A percentile compares a stretch with the other conserved stretches of the same genome.
phyloP scores from a whole-genome alignment of 2,797 vertebrate genomes.

The Zenarchopterus dispar region DNA sequence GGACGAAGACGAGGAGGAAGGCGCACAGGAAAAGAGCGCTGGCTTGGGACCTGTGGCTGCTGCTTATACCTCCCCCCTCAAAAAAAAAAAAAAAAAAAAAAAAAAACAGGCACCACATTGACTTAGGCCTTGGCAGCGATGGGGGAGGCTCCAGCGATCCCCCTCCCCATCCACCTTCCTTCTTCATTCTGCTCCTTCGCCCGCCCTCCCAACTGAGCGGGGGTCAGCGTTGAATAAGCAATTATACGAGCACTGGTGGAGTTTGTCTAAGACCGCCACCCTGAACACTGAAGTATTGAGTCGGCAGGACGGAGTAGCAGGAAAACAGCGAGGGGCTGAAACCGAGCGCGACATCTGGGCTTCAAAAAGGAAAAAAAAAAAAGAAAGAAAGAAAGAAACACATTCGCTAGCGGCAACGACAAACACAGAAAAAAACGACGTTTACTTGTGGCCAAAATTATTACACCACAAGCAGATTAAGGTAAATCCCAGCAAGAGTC shows the following conservation, averaged over 20 bases:
- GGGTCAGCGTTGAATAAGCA: constrained; percentile 95
- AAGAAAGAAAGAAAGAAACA: background rate
- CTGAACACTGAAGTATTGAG: constrained; percentile 83
- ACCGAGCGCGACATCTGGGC: constrained; percentile 82
- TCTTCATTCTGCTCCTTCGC: constrained; percentile 31
- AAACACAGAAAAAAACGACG: no score
- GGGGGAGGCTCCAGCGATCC: constrained; percentile 83
- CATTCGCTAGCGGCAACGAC: background rate
- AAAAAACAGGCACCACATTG: constrained; percentile 93
- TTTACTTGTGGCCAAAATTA: no score
- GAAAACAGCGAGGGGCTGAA: constrained; percentile 16
- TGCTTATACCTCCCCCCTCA: constrained; percentile 66
- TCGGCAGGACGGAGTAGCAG: constrained; percentile 56
- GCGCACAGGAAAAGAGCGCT: constrained; percentile 97
- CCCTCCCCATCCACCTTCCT: constrained; percentile 29
- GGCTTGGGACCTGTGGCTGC: constrained; percentile 87
- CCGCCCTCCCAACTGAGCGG: constrained; percentile 85
- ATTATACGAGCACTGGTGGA: constrained; percentile 93
- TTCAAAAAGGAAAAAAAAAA: constrained; percentile 50
- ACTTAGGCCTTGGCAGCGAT: constrained; percentile 90
- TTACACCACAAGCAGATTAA: no score
- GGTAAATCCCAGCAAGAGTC: no score
- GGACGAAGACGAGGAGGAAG: constrained; percentile 66
- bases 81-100: no score
- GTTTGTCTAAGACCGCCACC: constrained; percentile 90